Base-by-base conservation (phyloP, 2,888 invertebrate species). In the Gastracanthus pulcherrimus region DNA sequence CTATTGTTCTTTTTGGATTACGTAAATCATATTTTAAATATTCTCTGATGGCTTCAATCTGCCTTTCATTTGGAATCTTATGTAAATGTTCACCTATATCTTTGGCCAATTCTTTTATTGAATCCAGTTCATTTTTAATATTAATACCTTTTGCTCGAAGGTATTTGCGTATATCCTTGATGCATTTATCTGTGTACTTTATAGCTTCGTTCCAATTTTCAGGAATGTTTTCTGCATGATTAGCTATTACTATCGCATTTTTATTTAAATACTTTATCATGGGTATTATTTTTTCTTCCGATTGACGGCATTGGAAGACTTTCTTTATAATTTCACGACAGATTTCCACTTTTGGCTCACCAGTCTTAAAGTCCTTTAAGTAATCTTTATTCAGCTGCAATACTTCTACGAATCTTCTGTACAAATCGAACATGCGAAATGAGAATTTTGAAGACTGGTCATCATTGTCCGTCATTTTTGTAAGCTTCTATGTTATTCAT, bases 371-470 rank as follows among this genome's bases (percentile, higher is more conserved):
- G 0, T 81, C 66, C 6, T 34, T n/a, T 19, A 81, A 34, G 26
- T 34, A 66, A 1, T 64, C 36, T n/a, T 71, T 23, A n/a, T 71
- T 71, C 3, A 34, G 19, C 23, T 58, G 71, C 26, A 81, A 41
- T 13, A 81, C 7, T 45, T 81, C 81, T 3, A 81, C 66, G 23
- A 81, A 66, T 76, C 76, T 76, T 66, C 81, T 70, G 19, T 81
- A 81, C 23, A 76, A 38, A 29, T 81, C 71, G 36, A 81, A 81
- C 19, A 45, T 66, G n/a, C 81, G 71, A 48, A 81, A 81, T 7
- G 80, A 80, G 45, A 80, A 81, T n/a, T n/a, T n/a, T n/a, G n/a
- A n/a, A n/a, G n/a, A n/a, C n/a, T n/a, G n/a, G n/a, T n/a, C n/a
- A n/a, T n/a, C 19, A 36, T 41, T 29, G 5, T 72, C 72, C 1